Conservation (phyloP, 2,113 vertebrate genomes). For the Psittacara wagleri region DNA sequence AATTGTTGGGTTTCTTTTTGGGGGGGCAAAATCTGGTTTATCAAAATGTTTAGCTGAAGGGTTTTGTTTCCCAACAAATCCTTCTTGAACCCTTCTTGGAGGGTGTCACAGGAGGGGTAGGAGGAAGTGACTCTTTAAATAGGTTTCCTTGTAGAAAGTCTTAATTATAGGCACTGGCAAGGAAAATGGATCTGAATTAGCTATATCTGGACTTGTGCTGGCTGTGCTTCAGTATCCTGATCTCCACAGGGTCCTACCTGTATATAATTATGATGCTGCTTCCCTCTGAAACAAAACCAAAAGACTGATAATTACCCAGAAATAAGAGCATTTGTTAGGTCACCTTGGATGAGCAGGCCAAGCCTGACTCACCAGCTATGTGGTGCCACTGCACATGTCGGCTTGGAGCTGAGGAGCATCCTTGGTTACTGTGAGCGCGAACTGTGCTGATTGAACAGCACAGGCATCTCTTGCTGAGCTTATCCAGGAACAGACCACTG, state of each 20-base stretch:
- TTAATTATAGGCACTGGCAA: not conserved
- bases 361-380: not conserved
- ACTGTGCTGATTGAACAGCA: not conserved
- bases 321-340: not conserved
- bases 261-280: not conserved
- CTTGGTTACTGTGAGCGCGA: not conserved
- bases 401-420: not conserved
- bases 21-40: not conserved
- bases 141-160: not conserved
- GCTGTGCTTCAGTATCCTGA: not conserved
- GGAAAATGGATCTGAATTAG: not conserved
- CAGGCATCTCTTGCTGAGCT: fast-evolving
- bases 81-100: not conserved
- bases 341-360: not conserved
- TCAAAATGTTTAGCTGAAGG: not conserved
- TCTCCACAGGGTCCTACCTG: not conserved
- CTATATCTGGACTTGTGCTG: not conserved
- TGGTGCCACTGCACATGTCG: fast-evolving
- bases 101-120: not conserved
- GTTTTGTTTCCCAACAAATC: not conserved
- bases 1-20: not conserved
- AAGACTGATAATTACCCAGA: not conserved
- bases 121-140: not conserved
- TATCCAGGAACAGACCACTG: not conserved
- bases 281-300: not conserved